Base-by-base conservation (phyloP, 2,113 vertebrate species). In the Stegostoma tigrinum region DNA sequence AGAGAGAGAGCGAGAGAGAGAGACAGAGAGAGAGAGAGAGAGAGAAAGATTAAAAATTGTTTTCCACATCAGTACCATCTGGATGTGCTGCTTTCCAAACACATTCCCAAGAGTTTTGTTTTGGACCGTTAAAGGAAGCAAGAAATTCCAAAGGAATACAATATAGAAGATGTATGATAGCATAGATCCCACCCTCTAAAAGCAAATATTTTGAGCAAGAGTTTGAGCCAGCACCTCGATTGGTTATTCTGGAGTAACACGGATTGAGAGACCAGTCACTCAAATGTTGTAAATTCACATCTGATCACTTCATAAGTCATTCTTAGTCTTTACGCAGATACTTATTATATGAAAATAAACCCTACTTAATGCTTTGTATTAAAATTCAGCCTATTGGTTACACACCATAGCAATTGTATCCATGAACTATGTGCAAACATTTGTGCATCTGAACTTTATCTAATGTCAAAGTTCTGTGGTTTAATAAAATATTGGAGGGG, bases 21-120 rank as follows among this genome's bases (percentile, higher is more conserved):
- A n/a, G n/a, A n/a, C n/a, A n/a, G 89, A 66, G 89, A 23, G 61
- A 67, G 61, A 93, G 52, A 61, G 48, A 12, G 45, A 52, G 87
- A 85, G 80, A 45, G 80, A 45, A 48, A 48, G 48, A 48, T 3
- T 48, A 48, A 48, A 48, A 48, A 48, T 48, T 48, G 48, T n/a
- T 93, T 93, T 67, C n/a, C 61, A 93, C 89, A 93, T 93, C 61
- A 66, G 19, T 64, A 93, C 89, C 89, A 93, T 90, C 87, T 90
- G 87, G 87, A 34, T 90, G 14, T 90, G 52, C n/a, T 42, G 61
- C 23, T 61, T 93, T 93, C 89, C 30, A 93, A 93, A 64, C 17
- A 34, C 61, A 38, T 38, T 66, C 61, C 89, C 89, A 17, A 66
- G 89, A 38, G 89, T 93, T 8, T 66, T 66, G 67, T 66, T 38